These are phyloP conservation scores for Raphicerus campestris DNA, from an alignment of 2,113 vertebrate species.

Conservation along the genomic window DNA sequence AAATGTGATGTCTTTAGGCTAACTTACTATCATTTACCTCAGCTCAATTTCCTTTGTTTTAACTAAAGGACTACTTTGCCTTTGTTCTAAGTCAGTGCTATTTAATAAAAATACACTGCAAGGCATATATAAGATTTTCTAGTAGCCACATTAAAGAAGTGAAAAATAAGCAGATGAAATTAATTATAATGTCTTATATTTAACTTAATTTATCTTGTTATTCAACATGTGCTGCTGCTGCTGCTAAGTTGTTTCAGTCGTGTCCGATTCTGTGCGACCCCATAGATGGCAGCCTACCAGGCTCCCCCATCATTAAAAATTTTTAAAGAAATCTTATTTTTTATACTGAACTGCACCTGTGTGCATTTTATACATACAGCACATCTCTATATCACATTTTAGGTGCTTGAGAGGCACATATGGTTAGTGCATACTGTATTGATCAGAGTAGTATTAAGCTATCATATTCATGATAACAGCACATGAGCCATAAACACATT, in stretches of 20 bases:
- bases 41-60: neutral
- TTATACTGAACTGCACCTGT: neutral
- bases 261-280: rapidly evolving
- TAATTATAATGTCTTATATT: neutral
- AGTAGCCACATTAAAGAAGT: neutral
- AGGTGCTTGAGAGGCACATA: neutral
- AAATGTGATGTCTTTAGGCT: neutral
- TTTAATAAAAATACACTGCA: neutral
- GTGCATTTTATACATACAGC: neutral
- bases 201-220: neutral
- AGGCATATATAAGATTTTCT: neutral
- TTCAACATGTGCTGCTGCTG: neutral
- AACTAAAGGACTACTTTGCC: neutral
- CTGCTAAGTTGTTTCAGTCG: neutral
- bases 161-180: neutral
- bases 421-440: neutral
- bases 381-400: neutral
- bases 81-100: neutral
- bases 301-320: neutral
- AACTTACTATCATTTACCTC: neutral
- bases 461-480: neutral
- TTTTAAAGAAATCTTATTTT: neutral
- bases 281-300: neutral
- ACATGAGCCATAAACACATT: neutral
- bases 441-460: neutral